Base-by-base conservation (phyloP, 2,113 vertebrate genomes). In the Rhinoptilus africanus region DNA sequence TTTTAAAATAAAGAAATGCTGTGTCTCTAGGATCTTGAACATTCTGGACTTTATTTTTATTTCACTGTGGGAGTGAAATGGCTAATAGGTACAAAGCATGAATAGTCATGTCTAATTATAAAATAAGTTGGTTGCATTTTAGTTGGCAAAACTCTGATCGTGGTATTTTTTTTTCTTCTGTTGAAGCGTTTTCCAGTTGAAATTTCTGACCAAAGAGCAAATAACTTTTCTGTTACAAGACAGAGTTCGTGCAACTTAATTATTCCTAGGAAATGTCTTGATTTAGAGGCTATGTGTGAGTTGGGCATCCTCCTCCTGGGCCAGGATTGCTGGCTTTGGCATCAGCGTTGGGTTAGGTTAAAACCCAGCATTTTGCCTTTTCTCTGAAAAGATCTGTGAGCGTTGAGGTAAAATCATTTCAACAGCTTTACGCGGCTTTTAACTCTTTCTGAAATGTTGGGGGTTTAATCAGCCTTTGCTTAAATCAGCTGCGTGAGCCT, bases 41-140 rank as follows among this genome's bases (percentile, higher is more conserved):
- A 19, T 92, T 87, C 83, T 85, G 79, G 84, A 50, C 88, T 95
- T 91, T 81, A 93, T 96, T 96, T 96, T 97, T 93, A 78, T 92
- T 96, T 88, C 57, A 12, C 82, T 57, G 75, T 89, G 80, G 93
- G 93, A 96, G 91, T 92, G 62, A 68, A 94, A 92, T 60, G 84
- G 96, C 93, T 94, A 95, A 80, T 93, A 90, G 56, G 85, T 88
- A 93, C 34, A 54, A 57, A 88, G 35, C 63, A 85, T 74, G 69
- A 91, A 43, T 95, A 91, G 62, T 83, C 69, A 39, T 37, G 56
- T 57, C 91, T 92, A 92, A 85, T 94, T 75, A 92, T 83, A 72
- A 88, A 63, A 69, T 34, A 73, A 32, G 23, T 80, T 89, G 37
- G 50, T 84, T 60, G 59, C 23, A 34, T 82, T 97, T 89, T 51